A percentile compares a stretch with the other conserved stretches of the same genome.
Conservation (phyloP, 2,797 vertebrate genomes). For the Falco cherrug region DNA sequence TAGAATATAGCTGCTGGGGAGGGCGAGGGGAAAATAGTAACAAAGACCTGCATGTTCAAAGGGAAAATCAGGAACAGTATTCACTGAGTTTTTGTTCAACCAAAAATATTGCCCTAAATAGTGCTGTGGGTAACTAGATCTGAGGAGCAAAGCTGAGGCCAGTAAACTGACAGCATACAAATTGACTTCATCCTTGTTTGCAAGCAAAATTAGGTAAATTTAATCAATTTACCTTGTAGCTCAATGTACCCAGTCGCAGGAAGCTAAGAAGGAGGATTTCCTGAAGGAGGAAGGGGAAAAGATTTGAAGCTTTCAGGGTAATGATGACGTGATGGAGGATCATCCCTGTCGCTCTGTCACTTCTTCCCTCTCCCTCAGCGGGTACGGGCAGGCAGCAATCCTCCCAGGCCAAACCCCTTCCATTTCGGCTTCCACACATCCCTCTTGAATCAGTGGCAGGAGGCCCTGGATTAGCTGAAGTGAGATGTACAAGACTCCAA, state of each 20-base stretch:
- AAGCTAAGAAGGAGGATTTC: neutral
- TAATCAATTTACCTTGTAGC: conserved; percentile 17
- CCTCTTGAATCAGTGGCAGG: neutral
- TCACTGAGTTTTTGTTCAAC: neutral
- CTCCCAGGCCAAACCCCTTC: neutral
- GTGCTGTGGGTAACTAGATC: neutral
- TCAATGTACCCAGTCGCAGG: neutral
- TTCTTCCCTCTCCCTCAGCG: neutral
- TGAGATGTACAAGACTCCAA: neutral
- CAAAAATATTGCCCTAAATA: conserved; percentile 32
- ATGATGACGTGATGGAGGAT: neutral
- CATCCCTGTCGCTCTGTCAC: neutral
- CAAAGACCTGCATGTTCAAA: neutral
- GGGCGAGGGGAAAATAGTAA: neutral
- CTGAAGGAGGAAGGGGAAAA: neutral
- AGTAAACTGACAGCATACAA: neutral
- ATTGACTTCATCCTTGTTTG: neutral
- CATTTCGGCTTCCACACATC: neutral
- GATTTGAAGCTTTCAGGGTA: neutral
- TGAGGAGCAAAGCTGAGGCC: neutral
- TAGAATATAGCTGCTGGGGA: neutral
- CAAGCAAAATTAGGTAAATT: conserved; percentile 16
- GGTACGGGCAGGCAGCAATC: neutral
- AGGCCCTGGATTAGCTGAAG: neutral
- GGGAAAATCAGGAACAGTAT: neutral